Percentiles rank a stretch among this genome's conserved stretches.
These are phyloP conservation scores for Megathymus violae DNA, from an alignment of 1,140 invertebrate species.

Conservation along the genomic window DNA sequence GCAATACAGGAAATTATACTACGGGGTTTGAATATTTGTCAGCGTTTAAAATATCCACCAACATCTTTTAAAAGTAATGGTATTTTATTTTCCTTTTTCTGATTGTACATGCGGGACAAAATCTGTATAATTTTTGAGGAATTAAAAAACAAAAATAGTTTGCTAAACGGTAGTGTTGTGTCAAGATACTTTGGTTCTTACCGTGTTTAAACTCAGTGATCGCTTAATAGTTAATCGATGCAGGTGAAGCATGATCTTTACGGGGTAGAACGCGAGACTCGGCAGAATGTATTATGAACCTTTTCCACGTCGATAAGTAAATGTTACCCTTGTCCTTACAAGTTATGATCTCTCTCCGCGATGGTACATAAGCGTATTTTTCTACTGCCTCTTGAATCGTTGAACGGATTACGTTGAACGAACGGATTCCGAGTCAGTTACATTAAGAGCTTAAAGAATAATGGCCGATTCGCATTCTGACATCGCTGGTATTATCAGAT, in stretches of 20 bases:
- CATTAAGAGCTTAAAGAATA: conserved; percentile 47
- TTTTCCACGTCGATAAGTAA: conserved; percentile 75
- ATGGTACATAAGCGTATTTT: conserved; percentile 55
- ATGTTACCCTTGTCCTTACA: conserved; percentile 64
- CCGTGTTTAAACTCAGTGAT: no score
- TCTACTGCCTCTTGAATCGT: conserved; percentile 43
- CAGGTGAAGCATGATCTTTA: conserved; percentile 1
- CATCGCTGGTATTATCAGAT: conserved; percentile 27
- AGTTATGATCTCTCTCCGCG: conserved; percentile 57
- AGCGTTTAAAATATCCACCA: no score
- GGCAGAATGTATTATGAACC: conserved; percentile 66
- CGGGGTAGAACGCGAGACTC: conserved; percentile 33
- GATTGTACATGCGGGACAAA: no score
- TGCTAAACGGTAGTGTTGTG: no score
- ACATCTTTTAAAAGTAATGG: no score
- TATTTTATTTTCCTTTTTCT: no score
- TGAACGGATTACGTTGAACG: conserved; percentile 46
- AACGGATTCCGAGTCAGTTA: conserved; percentile 43
- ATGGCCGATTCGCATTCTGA: conserved; percentile 36
- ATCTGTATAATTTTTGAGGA: no score
- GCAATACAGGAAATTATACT: no score
- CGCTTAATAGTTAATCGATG: conserved; percentile 11
- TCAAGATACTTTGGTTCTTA: no score
- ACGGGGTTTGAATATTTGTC: no score
- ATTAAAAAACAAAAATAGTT: no score